phyloP scores from a whole-genome alignment of 2,113 vertebrate species.

The Micronycteris hirsuta region DNA sequence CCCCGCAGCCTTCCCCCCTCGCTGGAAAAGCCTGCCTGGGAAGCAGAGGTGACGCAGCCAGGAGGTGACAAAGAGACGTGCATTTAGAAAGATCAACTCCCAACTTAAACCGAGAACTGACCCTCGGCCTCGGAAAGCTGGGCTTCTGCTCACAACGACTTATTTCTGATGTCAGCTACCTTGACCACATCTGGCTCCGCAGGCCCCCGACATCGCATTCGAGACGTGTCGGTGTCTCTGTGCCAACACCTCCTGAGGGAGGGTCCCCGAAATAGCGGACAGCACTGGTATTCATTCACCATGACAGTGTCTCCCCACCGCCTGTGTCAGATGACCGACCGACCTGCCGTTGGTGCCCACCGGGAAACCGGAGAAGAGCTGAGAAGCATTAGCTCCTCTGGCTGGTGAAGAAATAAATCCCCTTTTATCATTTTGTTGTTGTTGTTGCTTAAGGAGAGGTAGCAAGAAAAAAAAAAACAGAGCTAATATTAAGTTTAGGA shows the following conservation, averaged over 20 bases:
- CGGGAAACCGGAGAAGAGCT: not conserved
- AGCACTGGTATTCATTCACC: not conserved
- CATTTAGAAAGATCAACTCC: not conserved
- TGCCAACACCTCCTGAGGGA: not conserved
- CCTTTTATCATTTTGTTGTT: not conserved
- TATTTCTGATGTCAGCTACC: not conserved
- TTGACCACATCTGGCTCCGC: not conserved
- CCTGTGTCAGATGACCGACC: accelerated
- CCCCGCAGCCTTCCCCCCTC: not conserved
- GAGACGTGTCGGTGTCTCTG: not conserved
- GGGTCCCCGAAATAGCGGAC: not conserved
- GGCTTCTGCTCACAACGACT: not conserved
- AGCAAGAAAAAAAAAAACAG: not conserved
- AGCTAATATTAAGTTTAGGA: not conserved
- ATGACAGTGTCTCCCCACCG: not conserved
- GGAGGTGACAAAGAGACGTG: not conserved
- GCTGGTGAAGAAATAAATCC: not conserved
- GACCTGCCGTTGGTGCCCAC: not conserved
- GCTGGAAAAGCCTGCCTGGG: not conserved
- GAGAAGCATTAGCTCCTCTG: not conserved
- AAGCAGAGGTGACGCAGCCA: not conserved
- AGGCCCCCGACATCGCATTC: not conserved
- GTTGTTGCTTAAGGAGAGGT: not conserved
- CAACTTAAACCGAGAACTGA: not conserved
- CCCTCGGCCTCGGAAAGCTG: not conserved